Conservation (phyloP, 1,140 invertebrate species). For the Globodera rostochiensis region DNA sequence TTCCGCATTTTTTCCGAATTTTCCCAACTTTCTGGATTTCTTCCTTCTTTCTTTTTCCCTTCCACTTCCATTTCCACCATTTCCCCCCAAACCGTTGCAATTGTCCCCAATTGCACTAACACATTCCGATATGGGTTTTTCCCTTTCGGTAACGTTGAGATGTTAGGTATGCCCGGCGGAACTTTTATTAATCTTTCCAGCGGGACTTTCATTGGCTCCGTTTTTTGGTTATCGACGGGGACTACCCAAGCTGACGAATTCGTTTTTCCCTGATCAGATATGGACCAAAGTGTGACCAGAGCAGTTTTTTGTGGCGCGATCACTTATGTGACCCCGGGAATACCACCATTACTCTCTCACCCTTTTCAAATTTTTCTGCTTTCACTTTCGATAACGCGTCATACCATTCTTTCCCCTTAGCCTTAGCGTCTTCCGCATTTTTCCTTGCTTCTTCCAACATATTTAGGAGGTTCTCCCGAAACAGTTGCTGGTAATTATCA, state of each 20-base stretch:
- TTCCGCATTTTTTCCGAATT: not conserved
- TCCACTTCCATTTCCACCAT: no score
- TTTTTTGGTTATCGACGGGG: not conserved
- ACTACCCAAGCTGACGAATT: not conserved
- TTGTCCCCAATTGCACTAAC: slow-evolving; percentile 6
- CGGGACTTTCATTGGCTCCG: not conserved
- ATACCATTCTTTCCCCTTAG: not conserved
- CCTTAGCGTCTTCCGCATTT: not conserved
- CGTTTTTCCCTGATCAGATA: not conserved
- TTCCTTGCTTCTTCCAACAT: not conserved
- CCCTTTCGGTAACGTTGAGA: slow-evolving; percentile 1
- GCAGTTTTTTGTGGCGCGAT: not conserved
- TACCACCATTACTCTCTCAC: not conserved
- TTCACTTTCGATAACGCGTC: not conserved
- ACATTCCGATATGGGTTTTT: not conserved
- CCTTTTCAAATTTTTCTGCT: not conserved
- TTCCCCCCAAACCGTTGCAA: not conserved
- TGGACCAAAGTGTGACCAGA: not conserved
- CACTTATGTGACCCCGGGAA: not conserved
- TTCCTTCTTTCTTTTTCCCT: not conserved
- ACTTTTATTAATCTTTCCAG: not conserved
- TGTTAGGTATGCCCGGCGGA: not conserved
- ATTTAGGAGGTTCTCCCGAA: not conserved
- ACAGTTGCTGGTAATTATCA: not conserved
- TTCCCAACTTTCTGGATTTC: not conserved